Conservation (phyloP, 1,140 invertebrate genomes). For the Zaprionus taronus region DNA sequence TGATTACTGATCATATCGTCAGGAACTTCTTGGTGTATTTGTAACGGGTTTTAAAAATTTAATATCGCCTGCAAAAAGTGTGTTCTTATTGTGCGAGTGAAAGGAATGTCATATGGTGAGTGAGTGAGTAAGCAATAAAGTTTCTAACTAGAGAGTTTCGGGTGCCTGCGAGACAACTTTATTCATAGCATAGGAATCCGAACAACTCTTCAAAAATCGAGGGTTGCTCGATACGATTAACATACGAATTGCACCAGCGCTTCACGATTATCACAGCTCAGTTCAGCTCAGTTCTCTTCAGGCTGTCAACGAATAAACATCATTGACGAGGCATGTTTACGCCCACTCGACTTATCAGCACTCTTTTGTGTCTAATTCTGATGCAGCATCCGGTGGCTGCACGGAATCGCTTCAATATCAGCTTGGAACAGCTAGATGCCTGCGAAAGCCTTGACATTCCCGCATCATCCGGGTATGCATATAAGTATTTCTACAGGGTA, state of each 20-base stretch:
- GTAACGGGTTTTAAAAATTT: too few species aligned
- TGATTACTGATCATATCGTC: too few species aligned
- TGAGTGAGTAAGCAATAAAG: too few species aligned
- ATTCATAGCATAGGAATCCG: too few species aligned
- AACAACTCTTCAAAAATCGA: neutral
- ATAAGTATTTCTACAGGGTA: constrained; percentile 67
- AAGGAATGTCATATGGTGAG: too few species aligned
- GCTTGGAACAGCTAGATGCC: constrained; percentile 62
- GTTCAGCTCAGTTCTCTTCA: constrained; percentile 19
- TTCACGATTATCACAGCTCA: constrained; percentile 44
- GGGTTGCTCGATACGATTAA: neutral
- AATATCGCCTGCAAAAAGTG: too few species aligned
- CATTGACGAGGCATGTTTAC: neutral
- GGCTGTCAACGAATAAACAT: neutral
- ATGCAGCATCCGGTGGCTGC: constrained; percentile 22
- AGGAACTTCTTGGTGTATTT: too few species aligned
- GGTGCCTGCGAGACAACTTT: too few species aligned
- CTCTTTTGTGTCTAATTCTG: constrained; percentile 37
- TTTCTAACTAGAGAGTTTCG: too few species aligned
- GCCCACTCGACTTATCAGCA: constrained; percentile 36
- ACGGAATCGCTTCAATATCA: constrained; percentile 67
- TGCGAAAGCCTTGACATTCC: constrained; percentile 60
- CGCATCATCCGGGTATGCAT: constrained; percentile 57
- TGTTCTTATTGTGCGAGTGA: too few species aligned
- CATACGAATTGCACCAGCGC: neutral